Evolutionary conservation across 2,113 vertebrate species (phyloP), one percentile per base, ranked within the genome.

Genomic region (Corythaixoides concolor): DNA sequence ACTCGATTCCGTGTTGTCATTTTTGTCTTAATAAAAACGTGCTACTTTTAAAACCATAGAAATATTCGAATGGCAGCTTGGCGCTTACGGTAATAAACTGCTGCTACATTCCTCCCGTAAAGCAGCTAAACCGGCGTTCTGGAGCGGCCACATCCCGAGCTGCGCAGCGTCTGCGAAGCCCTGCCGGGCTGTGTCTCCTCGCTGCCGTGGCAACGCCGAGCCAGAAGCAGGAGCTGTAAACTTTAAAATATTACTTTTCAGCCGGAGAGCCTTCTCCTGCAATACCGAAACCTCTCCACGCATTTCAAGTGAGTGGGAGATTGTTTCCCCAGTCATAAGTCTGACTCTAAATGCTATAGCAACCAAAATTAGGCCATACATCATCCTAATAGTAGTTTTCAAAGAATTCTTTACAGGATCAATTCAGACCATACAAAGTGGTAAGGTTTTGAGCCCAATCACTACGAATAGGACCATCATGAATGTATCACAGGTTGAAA

Each of bases 341-440:
- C 96, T 95, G 94, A 80, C 86, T 97, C 67, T 79, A 94, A 98
- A 98, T 98, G 89, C 98, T 98, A 97, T 96, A 97, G 98, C 98
- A 98, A 98, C 98, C 37, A 78, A 97, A 98, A 98, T 98, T 97
- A 98, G 97, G 97, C 97, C 88, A 97, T 98, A 98, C 97, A 98
- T 98, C 98, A 98, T 93, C 73, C 92, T 98, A 98, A 98, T 96
- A 97, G 95, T 59, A 78, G 93, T 96, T 98, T 97, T 98, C 95
- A 97, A 97, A 97, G 93, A 97, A 97, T 97, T 98, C 97, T 97
- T 97, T 96, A 98, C 94, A 97, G 93, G 97, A 98, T 98, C 98
- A 98, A 93, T 98, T 98, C 97, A 95, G 91, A 93, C 93, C 88
- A 84, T 93, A 96, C 86, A 94, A 96, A 89, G 78, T 28, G 37